Base-by-base conservation (phyloP, 2,797 vertebrate species). In the Kryptopterus vitreolus region DNA sequence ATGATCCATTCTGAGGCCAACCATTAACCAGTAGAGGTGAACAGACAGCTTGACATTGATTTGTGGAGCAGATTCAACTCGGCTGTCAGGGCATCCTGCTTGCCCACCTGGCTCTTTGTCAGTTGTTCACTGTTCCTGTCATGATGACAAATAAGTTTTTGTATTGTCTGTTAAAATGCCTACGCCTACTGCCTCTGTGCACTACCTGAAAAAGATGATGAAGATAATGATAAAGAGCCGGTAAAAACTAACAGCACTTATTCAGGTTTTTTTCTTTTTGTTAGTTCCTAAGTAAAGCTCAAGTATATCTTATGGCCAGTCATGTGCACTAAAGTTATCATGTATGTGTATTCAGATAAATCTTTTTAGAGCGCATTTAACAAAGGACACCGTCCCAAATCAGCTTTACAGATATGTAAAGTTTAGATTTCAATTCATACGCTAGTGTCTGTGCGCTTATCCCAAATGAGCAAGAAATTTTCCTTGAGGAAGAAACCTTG, bases 51-150 rank as follows among this genome's bases (percentile, higher is more conserved):
- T 35, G 52, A 55, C 52, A 15, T 15, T 9, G 52, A 55, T 72
- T 52, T 8, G 31, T 72, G 7, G 31, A 57, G 12, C n/a, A 55
- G 50, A n/a, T 35, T 55, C 3, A 12, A 35, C 70, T 55, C 3
- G 70, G 31, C 70, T 55, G 20, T 29, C 26, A 24, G 24, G 9
- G 9, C 43, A 72, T 55, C 52, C 50, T 55, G 52, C 70, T 72
- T 72, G 20, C 10, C 15, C 46, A 70, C 48, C 48, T 70, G 48
- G 46, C 26, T 31, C 16, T 70, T 52, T 31, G 26, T 70, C 46
- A 52, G 68, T 26, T 70, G 46, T 70, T 52, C 26, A 31, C 68
- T 70, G 68, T 48, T 70, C 46, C 46, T 52, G 16, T 70, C 29
- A 2, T 70, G 46, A 70, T 52, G 48, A 70, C 68, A 22, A 26